Percentiles rank a stretch among this genome's conserved stretches.
Evolutionary conservation across 2,113 vertebrate species (phyloP).

Genomic region (Isichthys henryi): DNA sequence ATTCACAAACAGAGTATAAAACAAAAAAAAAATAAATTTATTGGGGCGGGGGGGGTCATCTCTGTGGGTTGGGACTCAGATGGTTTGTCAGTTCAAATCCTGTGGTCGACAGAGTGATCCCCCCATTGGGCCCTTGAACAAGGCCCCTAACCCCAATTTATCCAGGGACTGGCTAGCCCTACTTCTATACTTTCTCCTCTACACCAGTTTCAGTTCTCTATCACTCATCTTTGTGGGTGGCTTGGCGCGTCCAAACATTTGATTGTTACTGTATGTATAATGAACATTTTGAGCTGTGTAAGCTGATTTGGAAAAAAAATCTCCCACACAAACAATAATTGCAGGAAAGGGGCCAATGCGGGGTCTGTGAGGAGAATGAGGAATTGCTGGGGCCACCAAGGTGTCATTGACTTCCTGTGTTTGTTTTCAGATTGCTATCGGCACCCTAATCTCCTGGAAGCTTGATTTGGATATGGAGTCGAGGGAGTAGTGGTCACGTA

Average conservation of each 20-base stretch:
- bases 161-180: not conserved
- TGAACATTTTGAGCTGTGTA: not conserved
- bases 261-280: not conserved
- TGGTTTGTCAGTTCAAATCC: not conserved
- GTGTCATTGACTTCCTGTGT: constrained; percentile 9
- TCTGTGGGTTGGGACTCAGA: not conserved
- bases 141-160: not conserved
- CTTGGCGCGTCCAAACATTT: not conserved
- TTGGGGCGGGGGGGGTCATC: not conserved
- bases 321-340: not conserved
- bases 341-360: not conserved
- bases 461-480: constrained; percentile 58
- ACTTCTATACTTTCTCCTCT: not conserved
- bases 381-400: not conserved
- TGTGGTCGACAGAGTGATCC: not conserved
- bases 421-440: constrained; percentile 65
- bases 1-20: not conserved
- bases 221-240: not conserved
- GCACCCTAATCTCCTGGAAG: constrained; percentile 74
- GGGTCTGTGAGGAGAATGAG: not conserved
- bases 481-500: constrained; percentile 69
- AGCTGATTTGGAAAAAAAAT: not conserved
- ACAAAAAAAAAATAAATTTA: not conserved
- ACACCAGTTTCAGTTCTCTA: not conserved
- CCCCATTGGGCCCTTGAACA: not conserved